Evolutionary conservation across 2,888 invertebrate species (phyloP).

Genomic region (Rambutsinella grinnellia): DNA sequence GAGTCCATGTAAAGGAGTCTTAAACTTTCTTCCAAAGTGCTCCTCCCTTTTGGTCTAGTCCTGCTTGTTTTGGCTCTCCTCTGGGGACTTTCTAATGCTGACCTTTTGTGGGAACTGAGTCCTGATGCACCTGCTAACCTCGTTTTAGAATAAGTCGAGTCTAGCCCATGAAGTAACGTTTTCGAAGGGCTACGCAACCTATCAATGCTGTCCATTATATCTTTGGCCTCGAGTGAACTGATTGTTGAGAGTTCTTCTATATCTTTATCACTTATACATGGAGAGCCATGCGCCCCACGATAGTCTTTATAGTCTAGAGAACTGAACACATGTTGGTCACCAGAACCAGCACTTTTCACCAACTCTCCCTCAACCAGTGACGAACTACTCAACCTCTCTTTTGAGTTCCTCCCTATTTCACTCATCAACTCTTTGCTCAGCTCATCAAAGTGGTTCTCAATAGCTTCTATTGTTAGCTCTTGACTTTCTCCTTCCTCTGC

Average conservation of each 20-base stretch:
- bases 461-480: slow-evolving; percentile 50
- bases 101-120: slow-evolving; percentile 32
- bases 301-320: slow-evolving; percentile 85
- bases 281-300: slow-evolving; percentile 74
- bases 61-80: slow-evolving; percentile 48
- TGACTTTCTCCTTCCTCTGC: slow-evolving; percentile 67
- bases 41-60: slow-evolving; percentile 55
- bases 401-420: slow-evolving; percentile 47
- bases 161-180: background rate
- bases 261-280: slow-evolving; percentile 83
- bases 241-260: slow-evolving; percentile 81
- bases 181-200: slow-evolving; percentile 42
- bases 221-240: slow-evolving; percentile 76
- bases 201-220: slow-evolving; percentile 58
- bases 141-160: slow-evolving; percentile 34
- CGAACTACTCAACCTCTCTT: slow-evolving; percentile 29
- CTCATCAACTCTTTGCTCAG: slow-evolving; percentile 52
- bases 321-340: slow-evolving; percentile 79
- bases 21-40: slow-evolving; percentile 64
- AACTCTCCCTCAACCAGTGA: slow-evolving; percentile 65
- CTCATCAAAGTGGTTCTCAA: slow-evolving; percentile 50
- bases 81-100: slow-evolving; percentile 48
- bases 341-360: slow-evolving; percentile 67
- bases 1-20: slow-evolving; percentile 62
- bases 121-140: slow-evolving; percentile 30